Evolutionary conservation across 30 jellyfish, hydroid and myxozoan genomes (phyloP), one percentile per base, ranked within the genome.

Genomic region (Rhopilema esculentum): DNA sequence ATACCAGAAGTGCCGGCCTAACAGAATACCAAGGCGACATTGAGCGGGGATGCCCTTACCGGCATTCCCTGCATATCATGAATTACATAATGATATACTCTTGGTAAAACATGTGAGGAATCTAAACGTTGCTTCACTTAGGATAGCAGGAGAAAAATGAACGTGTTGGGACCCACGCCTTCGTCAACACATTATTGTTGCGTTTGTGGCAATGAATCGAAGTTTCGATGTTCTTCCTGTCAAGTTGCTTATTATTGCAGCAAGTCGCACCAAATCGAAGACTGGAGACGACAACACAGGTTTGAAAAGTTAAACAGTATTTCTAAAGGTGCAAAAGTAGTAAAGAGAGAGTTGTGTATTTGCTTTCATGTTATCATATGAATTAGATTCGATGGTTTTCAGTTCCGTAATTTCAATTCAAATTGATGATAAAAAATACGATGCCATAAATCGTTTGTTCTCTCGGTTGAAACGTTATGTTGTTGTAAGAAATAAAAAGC

Each of bases 241-340:
- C 88, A 77, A 78, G 23, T 40, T 27, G 96, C 87, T 72, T 87
- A 68, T 49, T 87, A 87, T 40, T 87, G 96, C 66, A 87, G 96
- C 66, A 87, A 71, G 61, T 16, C 67, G 0, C 96, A 87, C 63
- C 96, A 87, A 70, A 77, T 69, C 30, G 84, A 78, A 68, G 90
- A 87, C 67, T 87, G 96, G 96, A 69, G 71, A 66, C 63, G 72
- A 40, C 70, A 73, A 20, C 95, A 87, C 96, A 77, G 96, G 87
- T 77, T 27, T 52, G 78, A 15, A 33, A 32, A 26, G 40, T 63
- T 63, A 40, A 40, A 40, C 57, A 40, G 6, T 40, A 2, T 40
- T 12, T 12, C 12, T 40, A 12, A 40, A 40, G 57, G 57, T n/a
- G n/a, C n/a, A n/a, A n/a, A n/a, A n/a, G n/a, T n/a, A n/a, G n/a